Evolutionary conservation across 2,797 vertebrate genomes (phyloP).

Genomic region (Botia almorhae): DNA sequence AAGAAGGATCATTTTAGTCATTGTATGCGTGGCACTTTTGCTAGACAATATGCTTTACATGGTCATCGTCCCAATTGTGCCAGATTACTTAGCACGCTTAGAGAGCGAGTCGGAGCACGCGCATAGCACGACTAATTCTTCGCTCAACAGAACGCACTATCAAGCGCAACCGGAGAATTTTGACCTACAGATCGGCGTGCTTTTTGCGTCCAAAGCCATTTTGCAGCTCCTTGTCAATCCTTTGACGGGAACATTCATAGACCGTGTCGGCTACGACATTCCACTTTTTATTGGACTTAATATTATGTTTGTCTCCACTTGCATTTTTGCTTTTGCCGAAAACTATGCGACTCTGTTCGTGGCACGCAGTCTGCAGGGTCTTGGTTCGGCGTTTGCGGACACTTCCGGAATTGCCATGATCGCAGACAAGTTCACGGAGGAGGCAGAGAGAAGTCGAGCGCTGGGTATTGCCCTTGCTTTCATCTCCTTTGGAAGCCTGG

Average conservation of each 20-base stretch:
- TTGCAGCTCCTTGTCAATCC: slow-evolving; percentile 94
- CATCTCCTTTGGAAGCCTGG: slow-evolving; percentile 96
- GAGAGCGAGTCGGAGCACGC: slow-evolving; percentile 71
- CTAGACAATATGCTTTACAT: slow-evolving; percentile 99
- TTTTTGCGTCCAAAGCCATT: slow-evolving; percentile 97
- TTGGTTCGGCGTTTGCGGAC: slow-evolving; percentile 96
- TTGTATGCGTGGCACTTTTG: slow-evolving; percentile 91
- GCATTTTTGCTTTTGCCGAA: slow-evolving; percentile 91
- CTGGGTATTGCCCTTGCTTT: slow-evolving; percentile 94
- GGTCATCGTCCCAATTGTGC: slow-evolving; percentile 98
- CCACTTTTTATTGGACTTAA: slow-evolving; percentile 92
- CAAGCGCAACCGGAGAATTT: slow-evolving; percentile 80
- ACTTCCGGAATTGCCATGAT: slow-evolving; percentile 96
- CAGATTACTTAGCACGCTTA: slow-evolving; percentile 88
- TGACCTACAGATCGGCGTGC: slow-evolving; percentile 91
- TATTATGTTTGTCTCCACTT: slow-evolving; percentile 92
- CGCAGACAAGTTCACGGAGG: slow-evolving; percentile 90
- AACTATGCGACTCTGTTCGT: slow-evolving; percentile 90
- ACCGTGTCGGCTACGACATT: slow-evolving; percentile 92
- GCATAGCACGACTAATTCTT: slow-evolving; percentile 69
- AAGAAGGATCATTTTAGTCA: slow-evolving; percentile 88
- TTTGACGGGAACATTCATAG: slow-evolving; percentile 93
- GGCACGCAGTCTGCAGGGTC: slow-evolving; percentile 93
- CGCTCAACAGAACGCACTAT: slow-evolving; percentile 68
- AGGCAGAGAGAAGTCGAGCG: slow-evolving; percentile 88